phyloP scores from a whole-genome alignment of 1,140 invertebrate genomes.

The Homarus americanus region DNA sequence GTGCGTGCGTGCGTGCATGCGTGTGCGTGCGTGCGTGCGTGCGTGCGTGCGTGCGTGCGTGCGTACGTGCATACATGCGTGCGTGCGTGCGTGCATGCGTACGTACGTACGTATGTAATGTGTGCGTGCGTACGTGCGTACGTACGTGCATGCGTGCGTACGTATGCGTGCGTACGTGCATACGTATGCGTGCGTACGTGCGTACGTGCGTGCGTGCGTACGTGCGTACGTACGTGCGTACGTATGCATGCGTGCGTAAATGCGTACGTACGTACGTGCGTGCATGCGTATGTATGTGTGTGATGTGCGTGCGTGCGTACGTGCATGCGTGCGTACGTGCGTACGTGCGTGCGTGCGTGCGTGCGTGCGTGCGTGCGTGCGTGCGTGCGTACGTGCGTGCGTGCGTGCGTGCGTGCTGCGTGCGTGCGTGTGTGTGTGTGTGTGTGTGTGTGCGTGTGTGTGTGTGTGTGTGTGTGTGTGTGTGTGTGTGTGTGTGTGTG shows the following conservation, averaged over 20 bases:
- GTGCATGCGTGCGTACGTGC: conserved; percentile 11
- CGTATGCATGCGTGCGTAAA: neutral
- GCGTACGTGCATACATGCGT: too few species aligned
- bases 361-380: neutral
- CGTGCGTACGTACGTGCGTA: conserved; percentile 7
- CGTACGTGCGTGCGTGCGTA: conserved; percentile 9
- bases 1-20: too few species aligned
- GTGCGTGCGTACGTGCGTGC: conserved; percentile 10
- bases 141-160: neutral
- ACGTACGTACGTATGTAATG: too few species aligned
- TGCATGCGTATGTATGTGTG: too few species aligned
- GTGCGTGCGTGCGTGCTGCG: too few species aligned
- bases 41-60: neutral
- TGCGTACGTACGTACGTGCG: conserved; percentile 1
- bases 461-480: neutral
- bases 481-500: neutral
- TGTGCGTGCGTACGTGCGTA: neutral
- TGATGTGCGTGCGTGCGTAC: conserved; percentile 10
- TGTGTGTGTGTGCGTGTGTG: neutral
- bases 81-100: neutral
- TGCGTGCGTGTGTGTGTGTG: too few species aligned
- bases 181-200: neutral
- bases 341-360: neutral
- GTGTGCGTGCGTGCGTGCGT: neutral
- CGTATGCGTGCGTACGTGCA: neutral